Base-by-base conservation (phyloP, 2,797 vertebrate species). In the Xenentodon cancila region DNA sequence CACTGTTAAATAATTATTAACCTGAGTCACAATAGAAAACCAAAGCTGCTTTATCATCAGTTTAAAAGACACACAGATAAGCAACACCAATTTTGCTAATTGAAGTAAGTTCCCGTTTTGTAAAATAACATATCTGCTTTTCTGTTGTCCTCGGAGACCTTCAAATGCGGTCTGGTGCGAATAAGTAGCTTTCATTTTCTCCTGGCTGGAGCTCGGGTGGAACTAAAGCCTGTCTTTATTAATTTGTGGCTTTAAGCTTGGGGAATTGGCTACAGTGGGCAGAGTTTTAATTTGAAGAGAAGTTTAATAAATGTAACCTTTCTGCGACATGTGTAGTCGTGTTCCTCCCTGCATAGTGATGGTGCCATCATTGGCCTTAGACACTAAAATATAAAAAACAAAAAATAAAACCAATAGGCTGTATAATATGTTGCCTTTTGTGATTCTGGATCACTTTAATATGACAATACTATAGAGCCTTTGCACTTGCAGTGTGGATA, bases 201-300 rank as follows among this genome's bases (percentile, higher is more conserved):
- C 70, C 68, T 84, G 77, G 53, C 77, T 80, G 80, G 77, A 87
- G 74, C 78, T 71, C 56, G 63, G 64, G 11, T 67, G 75, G 87
- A 89, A 92, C 88, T 92, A 92, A 93, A 91, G 86, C 71, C 64
- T 22, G 69, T 84, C 89, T 91, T 93, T 92, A 92, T 92, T 91
- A 89, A 92, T 93, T 91, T 92, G 88, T 87, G 84, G 80, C 87
- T 87, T 79, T 82, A 79, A 89, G 89, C 90, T 87, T 64, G 13
- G 90, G 90, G 91, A 92, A 89, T 93, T 86, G 82, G 84, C 77
- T 79, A 73, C 75, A 82, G 84, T 58, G 51, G 84, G 71, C 77
- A 59, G 76, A 89, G 77, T 90, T 90, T 89, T 89, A 84, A 90
- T 90, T 91, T 84, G 75, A 78, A 74, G 69, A 84, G 91, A 87